These are phyloP conservation scores for Potamarius usumacintae DNA, from an alignment of 2,113 vertebrate genomes.

Conservation along the genomic window DNA sequence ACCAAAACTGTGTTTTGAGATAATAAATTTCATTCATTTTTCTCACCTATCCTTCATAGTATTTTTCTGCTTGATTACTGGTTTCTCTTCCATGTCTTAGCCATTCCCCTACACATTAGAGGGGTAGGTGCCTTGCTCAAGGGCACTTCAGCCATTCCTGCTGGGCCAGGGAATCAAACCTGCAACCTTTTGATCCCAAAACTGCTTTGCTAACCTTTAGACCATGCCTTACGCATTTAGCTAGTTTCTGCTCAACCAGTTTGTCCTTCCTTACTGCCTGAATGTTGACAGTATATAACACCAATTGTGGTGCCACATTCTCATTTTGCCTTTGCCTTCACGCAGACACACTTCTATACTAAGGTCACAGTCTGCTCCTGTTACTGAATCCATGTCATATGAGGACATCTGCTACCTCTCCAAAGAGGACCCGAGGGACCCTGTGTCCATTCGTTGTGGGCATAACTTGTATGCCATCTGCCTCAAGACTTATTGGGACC, in stretches of 20 bases:
- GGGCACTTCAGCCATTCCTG: too few relatives aligned
- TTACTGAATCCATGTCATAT: slow-evolving; percentile 62
- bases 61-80: slow-evolving; percentile 41
- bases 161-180: too few relatives aligned
- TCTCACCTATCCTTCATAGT: slow-evolving; percentile 16
- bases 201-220: too few relatives aligned
- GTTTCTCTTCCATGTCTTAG: slow-evolving; percentile 51
- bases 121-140: too few relatives aligned
- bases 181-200: too few relatives aligned
- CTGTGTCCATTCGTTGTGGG: slow-evolving; percentile 76
- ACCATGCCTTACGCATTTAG: slow-evolving; percentile 55
- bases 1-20: slow-evolving; percentile 39
- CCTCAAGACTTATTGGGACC: slow-evolving; percentile 80
- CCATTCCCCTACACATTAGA: slow-evolving; percentile 60
- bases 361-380: neutral
- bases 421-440: slow-evolving; percentile 74
- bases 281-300: slow-evolving; percentile 75
- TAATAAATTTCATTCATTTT: slow-evolving; percentile 63
- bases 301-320: slow-evolving; percentile 41
- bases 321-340: slow-evolving; percentile 67
- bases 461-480: slow-evolving; percentile 75
- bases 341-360: slow-evolving; percentile 28
- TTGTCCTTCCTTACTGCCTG: slow-evolving; percentile 70
- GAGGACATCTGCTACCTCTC: slow-evolving; percentile 75
- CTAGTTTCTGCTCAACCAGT: slow-evolving; percentile 81